Evolutionary conservation across 2,113 vertebrate genomes (phyloP).

Genomic region (Erinaceus europaeus): DNA sequence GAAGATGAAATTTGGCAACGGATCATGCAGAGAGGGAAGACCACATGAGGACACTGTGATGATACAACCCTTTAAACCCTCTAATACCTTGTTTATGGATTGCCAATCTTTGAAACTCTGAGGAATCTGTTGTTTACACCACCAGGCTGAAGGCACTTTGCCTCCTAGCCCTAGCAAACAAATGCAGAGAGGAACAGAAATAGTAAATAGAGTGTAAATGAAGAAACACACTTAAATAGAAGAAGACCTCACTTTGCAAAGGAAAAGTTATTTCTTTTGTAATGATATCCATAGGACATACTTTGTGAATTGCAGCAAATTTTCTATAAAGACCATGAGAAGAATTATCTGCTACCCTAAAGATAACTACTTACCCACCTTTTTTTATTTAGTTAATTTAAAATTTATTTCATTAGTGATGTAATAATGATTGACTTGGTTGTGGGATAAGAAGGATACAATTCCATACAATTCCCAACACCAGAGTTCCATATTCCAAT

Average conservation of each 20-base stretch:
- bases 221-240: not conserved
- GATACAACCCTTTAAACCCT: rapidly evolving
- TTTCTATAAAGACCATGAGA: not conserved
- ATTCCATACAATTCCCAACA: too few relatives aligned
- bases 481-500: too few relatives aligned
- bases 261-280: too few relatives aligned
- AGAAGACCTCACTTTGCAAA: not conserved
- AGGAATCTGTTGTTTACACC: not conserved
- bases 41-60: not conserved
- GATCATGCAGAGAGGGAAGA: too few relatives aligned
- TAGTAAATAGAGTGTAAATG: not conserved
- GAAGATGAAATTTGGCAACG: too few relatives aligned
- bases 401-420: too few relatives aligned
- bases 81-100: not conserved
- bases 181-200: not conserved
- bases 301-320: not conserved
- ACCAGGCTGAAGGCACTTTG: not conserved
- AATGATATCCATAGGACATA: not conserved
- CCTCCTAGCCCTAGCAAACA: not conserved
- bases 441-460: too few relatives aligned
- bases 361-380: not conserved
- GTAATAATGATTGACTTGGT: too few relatives aligned
- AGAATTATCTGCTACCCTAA: not conserved
- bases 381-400: too few relatives aligned
- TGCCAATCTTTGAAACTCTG: not conserved